Evolutionary conservation across 2,888 invertebrate genomes (phyloP).

Genomic region (Drosophila testacea): DNA sequence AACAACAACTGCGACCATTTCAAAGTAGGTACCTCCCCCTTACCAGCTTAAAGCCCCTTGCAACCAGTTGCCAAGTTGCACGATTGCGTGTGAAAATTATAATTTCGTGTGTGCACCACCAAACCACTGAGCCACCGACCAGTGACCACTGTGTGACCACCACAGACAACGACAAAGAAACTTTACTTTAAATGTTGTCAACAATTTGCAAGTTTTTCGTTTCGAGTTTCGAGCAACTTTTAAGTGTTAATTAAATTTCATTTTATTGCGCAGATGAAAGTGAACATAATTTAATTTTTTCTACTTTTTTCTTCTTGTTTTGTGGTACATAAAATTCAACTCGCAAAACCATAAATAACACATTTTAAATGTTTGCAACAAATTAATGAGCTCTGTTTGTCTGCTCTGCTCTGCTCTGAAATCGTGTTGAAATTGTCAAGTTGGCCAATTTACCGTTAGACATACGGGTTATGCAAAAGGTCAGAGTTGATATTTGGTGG

Average conservation of each 20-base stretch:
- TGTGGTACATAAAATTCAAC: conserved; percentile 35
- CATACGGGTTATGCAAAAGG: conserved; percentile 33
- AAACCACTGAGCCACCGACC: conserved; percentile 29
- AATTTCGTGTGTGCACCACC: conserved; percentile 70
- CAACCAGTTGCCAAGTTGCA: conserved; percentile 19
- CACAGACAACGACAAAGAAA: conserved; percentile 38
- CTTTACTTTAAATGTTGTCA: conserved; percentile 66
- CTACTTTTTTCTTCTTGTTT: conserved; percentile 8
- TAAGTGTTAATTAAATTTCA: conserved; percentile 73
- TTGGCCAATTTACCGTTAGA: conserved; percentile 16
- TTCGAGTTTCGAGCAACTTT: conserved; percentile 41
- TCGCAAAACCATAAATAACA: conserved; percentile 44
- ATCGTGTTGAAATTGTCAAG: conserved; percentile 20
- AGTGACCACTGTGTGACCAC: conserved; percentile 36
- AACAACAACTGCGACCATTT: conserved; percentile 37
- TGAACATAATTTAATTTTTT: conserved; percentile 32
- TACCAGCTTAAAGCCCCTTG: not conserved
- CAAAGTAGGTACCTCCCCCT: conserved; percentile 11
- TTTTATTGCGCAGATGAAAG: conserved; percentile 57
- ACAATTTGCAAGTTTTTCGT: conserved; percentile 69
- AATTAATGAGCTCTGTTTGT: conserved; percentile 35
- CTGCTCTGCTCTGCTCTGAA: conserved; percentile 14
- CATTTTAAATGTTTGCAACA: conserved; percentile 45
- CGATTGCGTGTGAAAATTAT: conserved; percentile 83
- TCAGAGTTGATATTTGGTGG: conserved; percentile 30